Conservation (phyloP, 2,797 vertebrate species). For the Sebastiscus albofasciatus region DNA sequence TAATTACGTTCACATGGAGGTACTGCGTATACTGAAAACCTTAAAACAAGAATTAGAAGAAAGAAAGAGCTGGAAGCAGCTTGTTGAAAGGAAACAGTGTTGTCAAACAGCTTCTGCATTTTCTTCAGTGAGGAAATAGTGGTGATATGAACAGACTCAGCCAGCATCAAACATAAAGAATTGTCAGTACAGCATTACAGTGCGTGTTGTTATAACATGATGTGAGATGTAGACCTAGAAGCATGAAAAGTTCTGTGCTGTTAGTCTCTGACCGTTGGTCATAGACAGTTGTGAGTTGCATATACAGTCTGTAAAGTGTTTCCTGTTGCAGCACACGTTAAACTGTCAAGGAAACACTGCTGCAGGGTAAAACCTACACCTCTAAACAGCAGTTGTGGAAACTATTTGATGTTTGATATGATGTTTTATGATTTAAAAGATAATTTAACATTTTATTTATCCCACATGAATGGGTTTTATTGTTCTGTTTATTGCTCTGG, state of each 20-base stretch:
- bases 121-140: conserved; percentile 35
- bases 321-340: conserved; percentile 59
- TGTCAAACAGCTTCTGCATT: conserved; percentile 21
- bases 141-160: conserved; percentile 24
- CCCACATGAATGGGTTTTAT: not conserved
- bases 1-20: not conserved
- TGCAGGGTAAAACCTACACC: not conserved
- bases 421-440: not conserved
- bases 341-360: conserved; percentile 54
- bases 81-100: not conserved
- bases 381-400: not conserved
- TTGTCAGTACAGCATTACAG: not conserved
- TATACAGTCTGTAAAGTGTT: conserved; percentile 22
- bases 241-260: not conserved
- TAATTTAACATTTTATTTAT: not conserved
- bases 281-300: not conserved
- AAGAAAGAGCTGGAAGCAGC: not conserved
- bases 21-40: not conserved
- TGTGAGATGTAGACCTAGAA: not conserved
- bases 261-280: not conserved
- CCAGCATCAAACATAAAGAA: not conserved
- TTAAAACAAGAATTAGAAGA: not conserved
- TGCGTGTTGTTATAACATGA: not conserved
- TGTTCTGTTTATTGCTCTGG: not conserved
- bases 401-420: not conserved